Evolutionary conservation across 53 echinoderm and acorn worm genomes (phyloP), one percentile per base, ranked within the genome.

Genomic region (Mesocentrotus franciscanus): DNA sequence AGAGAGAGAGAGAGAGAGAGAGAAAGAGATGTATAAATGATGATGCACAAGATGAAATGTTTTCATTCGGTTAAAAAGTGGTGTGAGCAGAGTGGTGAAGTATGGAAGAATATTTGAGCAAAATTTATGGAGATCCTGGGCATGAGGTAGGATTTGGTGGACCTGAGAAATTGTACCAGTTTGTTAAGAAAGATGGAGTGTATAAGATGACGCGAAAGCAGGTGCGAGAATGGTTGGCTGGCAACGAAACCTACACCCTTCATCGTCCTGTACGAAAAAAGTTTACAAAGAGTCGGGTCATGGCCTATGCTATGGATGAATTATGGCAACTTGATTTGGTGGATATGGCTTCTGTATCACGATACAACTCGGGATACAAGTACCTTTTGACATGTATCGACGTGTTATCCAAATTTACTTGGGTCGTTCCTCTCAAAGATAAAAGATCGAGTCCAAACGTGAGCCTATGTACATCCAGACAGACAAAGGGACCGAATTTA

Each of bases 401-500:
- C n/a, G n/a, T n/a, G n/a, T n/a, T n/a, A n/a, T n/a, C n/a, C n/a
- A n/a, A n/a, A n/a, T n/a, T n/a, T n/a, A n/a, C n/a, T n/a, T n/a
- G n/a, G n/a, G n/a, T n/a, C n/a, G n/a, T n/a, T n/a, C n/a, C n/a
- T n/a, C n/a, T n/a, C n/a, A n/a, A n/a, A n/a, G n/a, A n/a, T n/a
- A 85, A 39, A 85, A 42, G 8, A 0, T 85, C n/a, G 17, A 56
- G 26, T 87, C 89, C 17, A 87, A 87, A 56, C 24, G 89, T 8
- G 89, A 87, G 26, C 89, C 89, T 95, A 97, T 87, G 89, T 74
- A n/a, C n/a, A n/a, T n/a, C n/a, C n/a, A n/a, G n/a, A n/a, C n/a
- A n/a, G n/a, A n/a, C n/a, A n/a, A n/a, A 71, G 97, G 97, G 16
- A 96, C 94, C 17, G 97, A 97, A 89, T 97, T 97, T 95, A 90